A percentile compares a stretch with the other conserved stretches of the same genome.
Evolutionary conservation across 2,888 invertebrate genomes (phyloP).

Genomic region (Apotomis betuletana): DNA sequence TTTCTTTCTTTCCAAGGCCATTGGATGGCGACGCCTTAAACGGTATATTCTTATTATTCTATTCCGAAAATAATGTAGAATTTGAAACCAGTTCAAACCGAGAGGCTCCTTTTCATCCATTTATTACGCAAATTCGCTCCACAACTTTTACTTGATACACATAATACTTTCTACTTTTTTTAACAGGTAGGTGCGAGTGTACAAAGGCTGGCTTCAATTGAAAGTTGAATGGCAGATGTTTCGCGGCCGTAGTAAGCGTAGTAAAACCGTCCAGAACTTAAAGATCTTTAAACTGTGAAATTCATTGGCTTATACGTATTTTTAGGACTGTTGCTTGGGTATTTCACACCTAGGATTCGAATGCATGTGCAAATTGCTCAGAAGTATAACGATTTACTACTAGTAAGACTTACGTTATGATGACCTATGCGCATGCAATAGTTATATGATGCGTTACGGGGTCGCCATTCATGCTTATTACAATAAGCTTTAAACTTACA

Average conservation of each 20-base stretch:
- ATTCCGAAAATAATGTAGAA: no score
- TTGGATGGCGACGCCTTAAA: no score
- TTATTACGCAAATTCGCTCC: constrained; percentile 7
- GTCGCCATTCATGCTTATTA: no score
- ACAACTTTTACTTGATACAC: constrained; percentile 36
- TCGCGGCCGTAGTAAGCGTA: neutral
- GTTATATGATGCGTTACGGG: no score
- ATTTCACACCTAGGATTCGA: neutral
- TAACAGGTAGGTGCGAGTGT: constrained; percentile 14
- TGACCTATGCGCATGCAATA: no score
- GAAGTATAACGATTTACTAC: neutral
- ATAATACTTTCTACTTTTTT: constrained; percentile 36
- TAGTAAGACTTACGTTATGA: no score
- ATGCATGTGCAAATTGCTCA: neutral
- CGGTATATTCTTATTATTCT: no score
- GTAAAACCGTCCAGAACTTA: neutral
- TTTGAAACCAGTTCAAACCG: neutral
- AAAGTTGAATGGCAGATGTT: neutral
- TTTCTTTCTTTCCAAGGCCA: no score
- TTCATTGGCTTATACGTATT: neutral
- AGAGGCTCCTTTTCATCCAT: neutral
- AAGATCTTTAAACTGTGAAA: neutral
- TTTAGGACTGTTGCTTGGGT: neutral
- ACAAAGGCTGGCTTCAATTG: neutral
- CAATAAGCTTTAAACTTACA: no score